These are phyloP conservation scores for Festucalex cinctus DNA, from an alignment of 2,113 vertebrate genomes.

Conservation along the genomic window DNA sequence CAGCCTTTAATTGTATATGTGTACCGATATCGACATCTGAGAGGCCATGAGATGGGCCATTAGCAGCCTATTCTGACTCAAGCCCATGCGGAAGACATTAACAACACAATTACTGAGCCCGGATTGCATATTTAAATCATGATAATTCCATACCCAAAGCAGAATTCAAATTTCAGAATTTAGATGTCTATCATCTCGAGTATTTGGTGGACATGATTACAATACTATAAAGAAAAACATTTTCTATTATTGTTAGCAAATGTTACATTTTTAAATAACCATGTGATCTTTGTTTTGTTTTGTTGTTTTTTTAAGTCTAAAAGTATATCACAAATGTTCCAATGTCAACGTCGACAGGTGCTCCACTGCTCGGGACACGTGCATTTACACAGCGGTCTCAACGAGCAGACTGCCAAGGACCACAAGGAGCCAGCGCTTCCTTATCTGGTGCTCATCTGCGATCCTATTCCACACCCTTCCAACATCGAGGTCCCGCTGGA, in stretches of 20 bases:
- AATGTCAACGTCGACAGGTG: constrained; percentile 70
- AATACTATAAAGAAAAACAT: no score
- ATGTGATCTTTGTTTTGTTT: no score
- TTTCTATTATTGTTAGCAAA: no score
- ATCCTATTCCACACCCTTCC: constrained; percentile 94
- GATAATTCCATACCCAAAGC: background rate
- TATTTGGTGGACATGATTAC: no score
- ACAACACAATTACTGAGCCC: background rate
- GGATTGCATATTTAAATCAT: background rate
- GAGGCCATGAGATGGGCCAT: background rate
- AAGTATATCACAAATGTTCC: background rate
- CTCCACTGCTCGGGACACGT: constrained; percentile 93
- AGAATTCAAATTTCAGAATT: background rate
- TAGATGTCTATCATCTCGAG: no score
- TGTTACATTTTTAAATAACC: no score
- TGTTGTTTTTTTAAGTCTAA: no score
- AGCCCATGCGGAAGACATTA: background rate
- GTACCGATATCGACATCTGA: background rate
- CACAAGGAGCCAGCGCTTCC: constrained; percentile 84
- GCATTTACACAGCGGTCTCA: constrained; percentile 75
- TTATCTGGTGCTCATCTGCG: constrained; percentile 92
- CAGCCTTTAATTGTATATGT: background rate
- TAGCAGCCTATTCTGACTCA: background rate
- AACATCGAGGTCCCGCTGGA: constrained; percentile 97
- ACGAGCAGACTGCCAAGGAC: constrained; percentile 73